Conservation (phyloP, 2,113 vertebrate species). For the Pterocles orientalis region DNA sequence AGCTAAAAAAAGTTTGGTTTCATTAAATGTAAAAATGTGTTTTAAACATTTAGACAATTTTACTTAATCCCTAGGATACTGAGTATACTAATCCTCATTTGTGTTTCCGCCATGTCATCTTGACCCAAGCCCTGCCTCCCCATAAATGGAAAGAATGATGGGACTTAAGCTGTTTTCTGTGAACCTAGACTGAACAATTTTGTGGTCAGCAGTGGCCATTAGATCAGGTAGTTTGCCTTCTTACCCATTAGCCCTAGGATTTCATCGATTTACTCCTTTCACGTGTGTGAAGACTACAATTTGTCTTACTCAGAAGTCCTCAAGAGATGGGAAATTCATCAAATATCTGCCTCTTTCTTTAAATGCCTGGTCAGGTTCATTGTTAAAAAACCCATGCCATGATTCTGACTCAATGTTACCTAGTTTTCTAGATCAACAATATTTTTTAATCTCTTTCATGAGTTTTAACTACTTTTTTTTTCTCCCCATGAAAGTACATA, state of each 20-base stretch:
- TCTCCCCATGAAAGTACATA: neutral
- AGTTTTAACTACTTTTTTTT: neutral
- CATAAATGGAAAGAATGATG: neutral
- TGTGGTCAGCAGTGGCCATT: neutral
- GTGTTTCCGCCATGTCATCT: neutral
- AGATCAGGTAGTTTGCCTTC: neutral
- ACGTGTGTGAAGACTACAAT: fast-evolving
- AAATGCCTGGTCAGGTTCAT: neutral
- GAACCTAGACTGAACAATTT: neutral
- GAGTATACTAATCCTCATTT: constrained; percentile 19
- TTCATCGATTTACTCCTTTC: neutral
- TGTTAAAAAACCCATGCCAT: neutral
- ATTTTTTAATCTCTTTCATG: neutral
- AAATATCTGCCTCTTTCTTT: neutral
- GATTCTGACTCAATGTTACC: neutral
- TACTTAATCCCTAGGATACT: neutral
- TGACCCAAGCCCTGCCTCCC: neutral
- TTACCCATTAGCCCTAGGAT: neutral
- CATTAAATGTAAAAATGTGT: constrained; percentile 51
- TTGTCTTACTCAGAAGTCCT: neutral
- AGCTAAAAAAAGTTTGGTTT: neutral
- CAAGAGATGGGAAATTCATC: neutral
- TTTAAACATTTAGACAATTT: constrained; percentile 57
- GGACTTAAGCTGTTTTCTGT: neutral
- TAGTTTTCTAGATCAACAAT: neutral